These are phyloP conservation scores for Heptranchias perlo DNA, from an alignment of 2,113 vertebrate species.

Conservation along the genomic window DNA sequence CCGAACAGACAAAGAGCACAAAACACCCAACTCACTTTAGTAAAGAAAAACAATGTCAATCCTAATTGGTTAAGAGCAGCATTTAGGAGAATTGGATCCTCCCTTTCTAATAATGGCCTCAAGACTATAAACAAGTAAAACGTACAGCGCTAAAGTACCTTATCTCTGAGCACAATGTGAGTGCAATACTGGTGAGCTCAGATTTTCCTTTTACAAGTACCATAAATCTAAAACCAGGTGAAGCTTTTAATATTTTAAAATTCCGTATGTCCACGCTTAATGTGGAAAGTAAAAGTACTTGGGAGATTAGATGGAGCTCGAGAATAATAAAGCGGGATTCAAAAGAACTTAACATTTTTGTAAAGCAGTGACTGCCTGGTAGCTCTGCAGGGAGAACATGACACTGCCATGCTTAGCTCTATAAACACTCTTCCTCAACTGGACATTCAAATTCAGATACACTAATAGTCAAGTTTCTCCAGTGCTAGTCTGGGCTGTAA, in stretches of 20 bases:
- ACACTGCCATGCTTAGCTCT: background rate
- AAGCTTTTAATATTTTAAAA: background rate
- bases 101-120: background rate
- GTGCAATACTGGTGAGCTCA: background rate
- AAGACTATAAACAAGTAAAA: background rate
- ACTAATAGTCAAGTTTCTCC: background rate
- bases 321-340: background rate
- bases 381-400: background rate
- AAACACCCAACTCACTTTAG: background rate
- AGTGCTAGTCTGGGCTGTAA: background rate
- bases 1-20: constrained; percentile 43
- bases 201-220: background rate
- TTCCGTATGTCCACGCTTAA: background rate
- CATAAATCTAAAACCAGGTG: background rate
- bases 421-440: background rate
- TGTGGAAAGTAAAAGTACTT: background rate
- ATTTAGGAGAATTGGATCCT: background rate
- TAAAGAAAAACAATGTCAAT: background rate
- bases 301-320: background rate
- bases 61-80: background rate
- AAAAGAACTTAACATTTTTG: background rate
- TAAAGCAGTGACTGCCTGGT: background rate
- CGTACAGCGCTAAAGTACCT: background rate
- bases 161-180: background rate
- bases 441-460: too few relatives aligned